Conservation (phyloP, 35 echinoderm and acorn worm species). For the Heliocidaris tuberculata region DNA sequence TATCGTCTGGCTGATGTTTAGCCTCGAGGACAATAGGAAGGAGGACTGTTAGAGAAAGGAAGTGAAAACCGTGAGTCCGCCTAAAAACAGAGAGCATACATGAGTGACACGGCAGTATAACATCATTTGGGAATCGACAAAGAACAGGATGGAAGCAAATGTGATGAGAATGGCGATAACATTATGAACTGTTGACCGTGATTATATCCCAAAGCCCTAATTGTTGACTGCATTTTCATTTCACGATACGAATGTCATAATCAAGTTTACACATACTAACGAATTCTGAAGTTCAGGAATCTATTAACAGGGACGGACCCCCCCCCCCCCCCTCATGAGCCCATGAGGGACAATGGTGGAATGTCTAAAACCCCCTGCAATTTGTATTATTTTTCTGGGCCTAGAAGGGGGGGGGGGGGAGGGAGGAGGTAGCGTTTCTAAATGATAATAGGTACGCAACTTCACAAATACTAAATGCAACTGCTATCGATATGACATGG, state of each 20-base stretch:
- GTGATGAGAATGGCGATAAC: neutral
- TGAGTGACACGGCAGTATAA: neutral
- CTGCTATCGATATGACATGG: too few species aligned
- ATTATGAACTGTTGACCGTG: neutral
- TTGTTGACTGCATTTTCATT: neutral
- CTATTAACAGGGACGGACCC: too few species aligned
- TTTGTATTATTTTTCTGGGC: too few species aligned
- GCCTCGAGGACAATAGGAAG: constrained; percentile 3
- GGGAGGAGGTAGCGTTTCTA: too few species aligned
- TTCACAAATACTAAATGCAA: too few species aligned
- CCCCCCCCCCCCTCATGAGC: too few species aligned
- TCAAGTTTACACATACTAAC: neutral
- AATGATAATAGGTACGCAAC: too few species aligned
- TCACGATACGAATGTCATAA: neutral
- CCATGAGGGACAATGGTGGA: too few species aligned
- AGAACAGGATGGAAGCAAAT: neutral
- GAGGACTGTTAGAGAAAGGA: neutral
- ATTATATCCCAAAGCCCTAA: neutral
- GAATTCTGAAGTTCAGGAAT: too few species aligned
- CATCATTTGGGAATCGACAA: neutral
- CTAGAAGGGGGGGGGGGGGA: too few species aligned
- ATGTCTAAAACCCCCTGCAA: too few species aligned
- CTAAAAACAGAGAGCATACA: neutral
- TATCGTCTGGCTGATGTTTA: neutral
- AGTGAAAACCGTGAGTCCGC: neutral